Evolutionary conservation across 2,113 vertebrate species (phyloP).

Genomic region (Cynopterus brachyotis): DNA sequence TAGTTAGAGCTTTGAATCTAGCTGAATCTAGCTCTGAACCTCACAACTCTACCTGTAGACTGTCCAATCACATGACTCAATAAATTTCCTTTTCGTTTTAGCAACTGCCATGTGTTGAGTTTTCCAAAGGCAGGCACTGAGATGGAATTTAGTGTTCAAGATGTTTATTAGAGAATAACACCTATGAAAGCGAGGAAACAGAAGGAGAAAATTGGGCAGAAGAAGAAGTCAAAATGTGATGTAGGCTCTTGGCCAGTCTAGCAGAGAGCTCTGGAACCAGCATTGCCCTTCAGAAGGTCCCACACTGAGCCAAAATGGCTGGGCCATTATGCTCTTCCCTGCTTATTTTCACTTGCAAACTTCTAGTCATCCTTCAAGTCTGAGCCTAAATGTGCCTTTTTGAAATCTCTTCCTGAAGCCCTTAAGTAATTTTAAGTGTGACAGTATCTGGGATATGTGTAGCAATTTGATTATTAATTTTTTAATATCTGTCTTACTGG

Average conservation of each 20-base stretch:
- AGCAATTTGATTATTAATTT: not conserved
- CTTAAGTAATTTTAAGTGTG: not conserved
- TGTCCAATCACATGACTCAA: not conserved
- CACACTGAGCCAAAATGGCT: not conserved
- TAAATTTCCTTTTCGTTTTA: not conserved
- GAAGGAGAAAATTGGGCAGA: not conserved
- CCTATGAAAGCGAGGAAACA: not conserved
- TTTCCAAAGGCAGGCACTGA: not conserved
- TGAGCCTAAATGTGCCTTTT: conserved; percentile 22
- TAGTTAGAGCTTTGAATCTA: not conserved
- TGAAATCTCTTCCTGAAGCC: not conserved
- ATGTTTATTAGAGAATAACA: not conserved
- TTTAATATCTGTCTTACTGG: not conserved
- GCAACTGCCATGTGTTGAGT: not conserved
- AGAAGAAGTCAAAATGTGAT: not conserved
- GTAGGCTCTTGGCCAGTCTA: not conserved
- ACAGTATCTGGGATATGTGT: not conserved
- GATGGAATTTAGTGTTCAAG: not conserved
- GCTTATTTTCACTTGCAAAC: not conserved
- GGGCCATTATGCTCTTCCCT: not conserved
- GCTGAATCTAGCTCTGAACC: not conserved
- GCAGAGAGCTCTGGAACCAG: not conserved
- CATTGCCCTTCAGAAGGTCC: not conserved
- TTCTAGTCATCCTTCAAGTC: not conserved
- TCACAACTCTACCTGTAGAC: not conserved